Conservation (phyloP, 1,140 invertebrate genomes). For the Cotesia vestalis region DNA sequence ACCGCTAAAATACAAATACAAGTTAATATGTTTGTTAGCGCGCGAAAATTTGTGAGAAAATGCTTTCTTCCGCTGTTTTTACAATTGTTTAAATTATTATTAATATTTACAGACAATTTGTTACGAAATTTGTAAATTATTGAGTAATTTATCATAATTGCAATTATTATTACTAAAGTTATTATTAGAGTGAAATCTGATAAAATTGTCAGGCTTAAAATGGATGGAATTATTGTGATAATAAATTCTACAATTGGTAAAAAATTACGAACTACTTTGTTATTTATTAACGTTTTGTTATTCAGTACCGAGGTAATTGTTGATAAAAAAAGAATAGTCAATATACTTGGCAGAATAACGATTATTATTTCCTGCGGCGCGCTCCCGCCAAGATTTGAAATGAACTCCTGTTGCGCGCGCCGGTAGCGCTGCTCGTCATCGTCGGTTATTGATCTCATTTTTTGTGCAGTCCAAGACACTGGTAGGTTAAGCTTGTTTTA, state of each 20-base stretch:
- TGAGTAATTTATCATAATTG: conserved; percentile 43
- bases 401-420: conserved; percentile 52
- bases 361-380: conserved; percentile 58
- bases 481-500: no score
- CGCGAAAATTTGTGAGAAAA: conserved; percentile 76
- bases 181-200: conserved; percentile 49
- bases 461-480: conserved; percentile 7
- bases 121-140: conserved; percentile 23
- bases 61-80: conserved; percentile 48
- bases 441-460: conserved; percentile 33
- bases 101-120: neutral
- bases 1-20: conserved; percentile 89
- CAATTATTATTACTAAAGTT: conserved; percentile 41
- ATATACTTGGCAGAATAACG: conserved; percentile 63
- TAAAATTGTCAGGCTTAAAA: conserved; percentile 65
- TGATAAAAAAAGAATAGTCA: conserved; percentile 53
- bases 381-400: conserved; percentile 55
- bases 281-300: conserved; percentile 17
- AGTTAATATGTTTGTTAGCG: conserved; percentile 78
- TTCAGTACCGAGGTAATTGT: conserved; percentile 44
- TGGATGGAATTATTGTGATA: conserved; percentile 64
- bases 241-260: conserved; percentile 64
- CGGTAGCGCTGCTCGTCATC: conserved; percentile 48
- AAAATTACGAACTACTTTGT: conserved; percentile 38
- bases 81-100: conserved; percentile 27